Conservation (phyloP, 53 echinoderm and acorn worm species). For the Temnopleurus reevesii region DNA sequence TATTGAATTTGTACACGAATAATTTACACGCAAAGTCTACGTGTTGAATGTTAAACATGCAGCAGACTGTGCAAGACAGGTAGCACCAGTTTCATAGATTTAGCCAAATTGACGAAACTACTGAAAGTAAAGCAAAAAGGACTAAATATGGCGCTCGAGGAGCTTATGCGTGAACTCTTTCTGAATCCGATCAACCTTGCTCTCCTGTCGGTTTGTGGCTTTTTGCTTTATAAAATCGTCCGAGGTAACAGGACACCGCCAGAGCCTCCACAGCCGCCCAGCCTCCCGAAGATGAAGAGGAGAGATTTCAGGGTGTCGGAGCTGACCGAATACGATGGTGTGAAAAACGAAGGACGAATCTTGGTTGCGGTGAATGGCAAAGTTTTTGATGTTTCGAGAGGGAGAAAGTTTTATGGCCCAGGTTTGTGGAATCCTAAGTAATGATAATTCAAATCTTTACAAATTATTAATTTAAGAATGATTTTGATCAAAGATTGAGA, state of each 20-base stretch:
- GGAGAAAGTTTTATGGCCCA: constrained; percentile 97
- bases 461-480: no score
- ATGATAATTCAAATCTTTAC: no score
- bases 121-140: background rate
- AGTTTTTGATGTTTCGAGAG: constrained; percentile 96
- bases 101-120: background rate
- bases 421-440: constrained; percentile 58
- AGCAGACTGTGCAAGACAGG: constrained; percentile 1
- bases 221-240: constrained; percentile 93
- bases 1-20: background rate
- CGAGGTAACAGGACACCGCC: constrained; percentile 77
- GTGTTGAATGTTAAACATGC: background rate
- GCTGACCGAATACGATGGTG: constrained; percentile 81
- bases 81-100: background rate
- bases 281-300: constrained; percentile 88
- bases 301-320: constrained; percentile 91
- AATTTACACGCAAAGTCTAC: background rate
- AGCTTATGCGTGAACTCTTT: constrained; percentile 89
- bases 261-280: constrained; percentile 76
- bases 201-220: constrained; percentile 87
- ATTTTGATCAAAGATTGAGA: no score
- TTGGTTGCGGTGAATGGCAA: constrained; percentile 96
- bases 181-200: constrained; percentile 94
- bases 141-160: constrained; percentile 80
- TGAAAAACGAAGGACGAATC: constrained; percentile 79